Evolutionary conservation across 2,797 vertebrate genomes (phyloP), one percentile per base, ranked within the genome.

Genomic region (Denticeps clupeoides): DNA sequence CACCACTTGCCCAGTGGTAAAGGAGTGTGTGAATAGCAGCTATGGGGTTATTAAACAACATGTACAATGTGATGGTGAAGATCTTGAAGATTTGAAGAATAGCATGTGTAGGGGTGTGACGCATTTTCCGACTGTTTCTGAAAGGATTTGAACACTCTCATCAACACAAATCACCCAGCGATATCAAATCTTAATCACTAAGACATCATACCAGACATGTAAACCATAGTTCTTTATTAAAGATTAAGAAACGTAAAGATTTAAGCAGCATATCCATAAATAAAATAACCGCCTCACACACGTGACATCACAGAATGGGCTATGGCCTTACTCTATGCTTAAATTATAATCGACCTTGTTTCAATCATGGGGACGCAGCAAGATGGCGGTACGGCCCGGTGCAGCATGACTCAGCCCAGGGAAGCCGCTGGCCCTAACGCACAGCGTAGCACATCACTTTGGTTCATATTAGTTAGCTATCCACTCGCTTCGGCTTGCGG

Each of bases 241-340:
- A 82, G 77, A 70, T 82, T 81, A 83, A 79, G 78, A 82, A 84
- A 81, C 67, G n/a, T n/a, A n/a, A n/a, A n/a, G n/a, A n/a, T 82
- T 76, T 79, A 83, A 82, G 81, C 80, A 80, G 79, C 77, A 77
- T 80, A 81, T 78, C 80, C 68, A 81, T 83, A 74, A 80, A 83
- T 79, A 80, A 83, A 81, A 79, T 60, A 65, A 62, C 61, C 73
- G 71, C 77, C 69, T 73, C 61, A 71, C 55, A 53, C 63, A 66
- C 69, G 67, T 59, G 61, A 68, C 44, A 60, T 72, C 71, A 76
- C 67, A 70, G 63, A 77, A 70, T 59, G 64, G 50, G 60, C 62
- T 53, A 40, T 59, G 68, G n/a, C n/a, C n/a, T 61, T 49, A 41
- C 26, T 9, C 8, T 49, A 37, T 38, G 47, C 41, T 42, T 38